Evolutionary conservation across 2,888 invertebrate species (phyloP), one percentile per base, ranked within the genome.

Genomic region (Fissipunctia ypsillon): DNA sequence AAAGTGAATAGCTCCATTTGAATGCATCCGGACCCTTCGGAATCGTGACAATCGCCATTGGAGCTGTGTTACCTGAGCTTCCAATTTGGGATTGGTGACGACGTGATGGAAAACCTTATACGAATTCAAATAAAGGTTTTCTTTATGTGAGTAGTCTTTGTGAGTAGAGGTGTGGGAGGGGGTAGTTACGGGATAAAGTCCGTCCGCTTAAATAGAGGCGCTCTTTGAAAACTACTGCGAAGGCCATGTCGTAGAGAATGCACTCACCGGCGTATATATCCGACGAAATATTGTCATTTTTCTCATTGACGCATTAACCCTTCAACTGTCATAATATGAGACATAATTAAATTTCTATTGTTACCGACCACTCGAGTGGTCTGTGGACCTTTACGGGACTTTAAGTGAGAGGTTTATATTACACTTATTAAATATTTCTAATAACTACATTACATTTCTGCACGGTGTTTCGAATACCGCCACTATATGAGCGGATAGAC

Each of bases 1-100:
- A 92, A 91, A 92, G 92, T 93, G 92, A 93, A 93, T 93, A 89
- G 91, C 84, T 88, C 88, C 89, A 90, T 91, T 92, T 91, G 92
- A 93, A 93, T 93, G 94, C 93, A 93, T 93, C 93, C 93, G 93
- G 92, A 91, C 92, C 94, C 91, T 92, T 88, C 84, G 87, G 73
- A 88, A 83, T 86, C 90, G 90, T 90, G 91, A 90, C 90, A 85
- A 88, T 88, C 89, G 87, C 73, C 85, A 79, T 84, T 78, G 81
- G 80, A 79, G 82, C 79, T 73, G 76, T 80, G 78, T 86, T 90
- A 88, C 88, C 87, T 89, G 83, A 83, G 78, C 80, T 81, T 82
- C 80, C 84, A 88, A 88, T 85, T 85, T 80, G 76, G 74, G 73
- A 74, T 64, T 69, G 69, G 83, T 73, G 81, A 73, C 71, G 86